phyloP scores from a whole-genome alignment of 2,797 vertebrate genomes.

The Urosaurus nigricauda region DNA sequence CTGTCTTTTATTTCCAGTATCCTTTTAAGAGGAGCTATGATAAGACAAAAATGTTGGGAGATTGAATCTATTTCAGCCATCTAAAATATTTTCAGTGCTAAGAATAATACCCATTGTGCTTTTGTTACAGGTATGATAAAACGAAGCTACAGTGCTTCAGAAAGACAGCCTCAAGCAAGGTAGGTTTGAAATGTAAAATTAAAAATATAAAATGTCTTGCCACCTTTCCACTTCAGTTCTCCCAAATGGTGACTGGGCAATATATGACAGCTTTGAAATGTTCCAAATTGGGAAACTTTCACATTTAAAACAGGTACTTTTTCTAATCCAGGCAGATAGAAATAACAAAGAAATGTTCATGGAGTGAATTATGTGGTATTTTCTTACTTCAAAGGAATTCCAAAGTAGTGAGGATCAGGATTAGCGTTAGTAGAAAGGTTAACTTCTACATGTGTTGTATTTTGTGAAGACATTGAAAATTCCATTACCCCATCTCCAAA shows the following conservation, averaged over 20 bases:
- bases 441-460: too few relatives aligned
- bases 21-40: conserved; percentile 36
- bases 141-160: conserved; percentile 74
- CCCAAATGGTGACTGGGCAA: not conserved
- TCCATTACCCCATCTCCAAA: too few relatives aligned
- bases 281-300: not conserved
- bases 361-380: not conserved
- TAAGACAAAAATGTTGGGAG: not conserved
- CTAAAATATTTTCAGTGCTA: conserved; percentile 16
- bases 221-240: not conserved
- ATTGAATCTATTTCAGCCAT: not conserved
- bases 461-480: too few relatives aligned
- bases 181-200: conserved; percentile 62
- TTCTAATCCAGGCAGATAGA: not conserved
- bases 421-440: too few relatives aligned
- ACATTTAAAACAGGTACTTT: not conserved
- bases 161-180: conserved; percentile 74
- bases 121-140: conserved; percentile 77
- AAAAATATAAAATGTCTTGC: conserved; percentile 31
- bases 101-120: conserved; percentile 37
- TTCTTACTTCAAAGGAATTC: not conserved
- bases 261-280: not conserved
- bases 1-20: conserved; percentile 8
- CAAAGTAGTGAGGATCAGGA: too few relatives aligned
- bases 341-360: too few relatives aligned